A percentile compares a stretch with the other conserved stretches of the same genome.
phyloP scores from a whole-genome alignment of 2,797 vertebrate species.

The Tiaroga cobitis region DNA sequence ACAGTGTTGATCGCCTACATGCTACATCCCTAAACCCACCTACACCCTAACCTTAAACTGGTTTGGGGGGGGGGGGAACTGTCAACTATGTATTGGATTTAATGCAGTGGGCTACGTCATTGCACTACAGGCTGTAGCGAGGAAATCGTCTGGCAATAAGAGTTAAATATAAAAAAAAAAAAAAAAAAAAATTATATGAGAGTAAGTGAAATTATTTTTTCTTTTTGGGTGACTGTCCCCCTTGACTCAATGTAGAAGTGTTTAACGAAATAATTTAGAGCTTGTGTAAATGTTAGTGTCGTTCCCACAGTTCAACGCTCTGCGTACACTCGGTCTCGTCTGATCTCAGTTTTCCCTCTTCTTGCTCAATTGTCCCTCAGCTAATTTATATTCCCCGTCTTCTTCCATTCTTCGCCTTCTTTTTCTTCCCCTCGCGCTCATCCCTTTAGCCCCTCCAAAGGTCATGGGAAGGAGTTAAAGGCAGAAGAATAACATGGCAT shows the following conservation, averaged over 20 bases:
- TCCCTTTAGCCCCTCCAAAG: slow-evolving; percentile 18
- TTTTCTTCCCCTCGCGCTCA: neutral
- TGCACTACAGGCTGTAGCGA: no score
- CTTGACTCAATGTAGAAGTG: neutral
- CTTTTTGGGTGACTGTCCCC: neutral
- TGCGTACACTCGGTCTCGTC: neutral
- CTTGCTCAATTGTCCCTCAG: slow-evolving; percentile 13
- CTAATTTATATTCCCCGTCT: slow-evolving; percentile 34
- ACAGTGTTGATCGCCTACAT: neutral
- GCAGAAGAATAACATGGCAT: slow-evolving; percentile 25
- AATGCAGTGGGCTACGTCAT: neutral
- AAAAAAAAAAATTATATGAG: no score
- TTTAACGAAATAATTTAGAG: neutral
- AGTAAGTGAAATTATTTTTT: neutral
- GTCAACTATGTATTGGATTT: neutral
- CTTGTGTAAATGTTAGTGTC: neutral
- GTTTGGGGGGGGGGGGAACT: neutral
- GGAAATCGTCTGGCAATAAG: neutral
- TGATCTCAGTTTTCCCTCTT: neutral
- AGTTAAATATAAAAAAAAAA: neutral
- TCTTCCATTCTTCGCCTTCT: slow-evolving; percentile 2
- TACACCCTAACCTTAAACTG: neutral
- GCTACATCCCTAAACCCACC: neutral
- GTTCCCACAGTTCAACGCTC: neutral
- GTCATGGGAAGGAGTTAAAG: slow-evolving; percentile 46